Evolutionary conservation across 2,888 invertebrate species (phyloP), one percentile per base, ranked within the genome.

Genomic region (Dryobota labecula): DNA sequence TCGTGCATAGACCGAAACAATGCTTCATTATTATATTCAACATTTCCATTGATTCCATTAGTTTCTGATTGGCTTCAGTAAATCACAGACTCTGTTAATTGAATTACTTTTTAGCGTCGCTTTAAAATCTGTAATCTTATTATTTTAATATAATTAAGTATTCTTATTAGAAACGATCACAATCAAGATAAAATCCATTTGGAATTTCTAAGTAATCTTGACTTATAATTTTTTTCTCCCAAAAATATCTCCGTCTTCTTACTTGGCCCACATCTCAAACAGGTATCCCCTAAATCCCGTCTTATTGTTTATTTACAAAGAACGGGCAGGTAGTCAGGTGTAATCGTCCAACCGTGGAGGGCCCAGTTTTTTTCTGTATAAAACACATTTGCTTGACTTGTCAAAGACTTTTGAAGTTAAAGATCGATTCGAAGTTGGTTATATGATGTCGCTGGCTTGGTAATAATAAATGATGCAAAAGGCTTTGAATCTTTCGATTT

Each of bases 241-340:
- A n/a, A 24, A 66, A 30, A 57, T 30, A 36, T 36, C 63, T n/a
- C n/a, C n/a, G n/a, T n/a, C n/a, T 43, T 66, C 4, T 71, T 1
- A 56, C 73, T 84, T 82, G 72, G 20, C 61, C 84, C 87, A 76
- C 63, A 47, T 61, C 66, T 72, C 78, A 84, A 83, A 80, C 61
- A 61, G 73, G 63, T 72, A 67, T 79, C 70, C 76, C 84, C 73
- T 57, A 80, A 85, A 82, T 88, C 84, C 85, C 71, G 67, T 73
- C 87, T 89, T 90, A 90, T 92, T 92, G 91, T 92, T 92, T 93
- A 93, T 92, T 92, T 92, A 93, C 91, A 88, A 88, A 90, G 89
- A 86, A 78, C 87, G 86, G 86, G 86, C 88, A 89, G 86, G 83
- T 80, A 83, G 68, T 63, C 70, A 70, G 76, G 70, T 63, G 69